Base-by-base conservation (phyloP, 2,797 vertebrate genomes). In the Bryconaethiops microstoma region DNA sequence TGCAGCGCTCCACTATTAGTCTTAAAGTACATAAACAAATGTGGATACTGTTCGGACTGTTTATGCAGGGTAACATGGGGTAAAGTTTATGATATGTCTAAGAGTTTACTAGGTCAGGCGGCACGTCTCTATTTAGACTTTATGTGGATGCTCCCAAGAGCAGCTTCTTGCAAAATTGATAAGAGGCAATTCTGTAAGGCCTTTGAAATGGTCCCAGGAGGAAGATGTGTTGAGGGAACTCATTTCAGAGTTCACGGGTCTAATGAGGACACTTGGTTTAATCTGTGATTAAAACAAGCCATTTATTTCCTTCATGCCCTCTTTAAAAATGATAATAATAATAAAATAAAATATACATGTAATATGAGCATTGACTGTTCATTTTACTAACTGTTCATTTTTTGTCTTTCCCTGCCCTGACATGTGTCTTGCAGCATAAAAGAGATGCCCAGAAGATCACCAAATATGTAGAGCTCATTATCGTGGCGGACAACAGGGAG, bases 401-500 rank as follows among this genome's bases (percentile, higher is more conserved):
- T 35, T 40, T 42, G 13, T 17, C 40, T 45, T 25, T 63, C 23
- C n/a, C 7, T 25, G 2, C 42, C 10, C 39, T 74, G 6, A 74
- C 23, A 59, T n/a, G 4, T 62, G 16, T 69, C 21, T 77, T 62
- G 23, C 96, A 99, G 98, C 90, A 90, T 87, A 99, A 97, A 88
- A 95, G 98, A 84, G 95, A 98, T 59, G 91, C 93, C 67, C 94
- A 96, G 92, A 94, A 94, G 83, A 97, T 92, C 0, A 98, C 95
- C 4, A 99, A 99, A 90, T 99, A 99, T 0, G 97, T 99, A 90
- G 98, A 99, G 91, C 96, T 99, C 74, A 96, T 99, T 89, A 98
- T 99, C 7, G 97, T 99, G 60, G 98, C 98, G 2, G 98, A 99
- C 90, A 99, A 99, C 92, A 93, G 97, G 76, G 97, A 99, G 97